Evolutionary conservation across 2,113 vertebrate species (phyloP).

Genomic region (Dromas ardeola): DNA sequence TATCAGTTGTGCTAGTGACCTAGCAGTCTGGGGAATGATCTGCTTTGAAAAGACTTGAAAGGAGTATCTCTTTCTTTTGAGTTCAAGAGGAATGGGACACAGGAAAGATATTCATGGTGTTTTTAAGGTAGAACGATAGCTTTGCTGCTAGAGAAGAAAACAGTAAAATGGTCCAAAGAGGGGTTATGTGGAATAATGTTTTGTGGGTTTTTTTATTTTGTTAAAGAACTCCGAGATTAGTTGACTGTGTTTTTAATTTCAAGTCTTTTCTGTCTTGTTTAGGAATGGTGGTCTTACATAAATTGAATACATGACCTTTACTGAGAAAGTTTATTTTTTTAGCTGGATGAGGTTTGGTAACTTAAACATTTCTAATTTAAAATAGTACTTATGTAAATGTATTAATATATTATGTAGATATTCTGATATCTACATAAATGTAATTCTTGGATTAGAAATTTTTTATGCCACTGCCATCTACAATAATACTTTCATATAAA

Average conservation of each 20-base stretch:
- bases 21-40: not conserved
- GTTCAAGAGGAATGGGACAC: not conserved
- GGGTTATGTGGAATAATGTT: not conserved
- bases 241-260: not conserved
- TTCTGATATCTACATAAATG: not conserved
- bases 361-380: not conserved
- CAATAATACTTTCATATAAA: not conserved
- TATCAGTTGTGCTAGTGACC: not conserved
- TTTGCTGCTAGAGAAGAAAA: not conserved
- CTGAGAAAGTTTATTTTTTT: not conserved
- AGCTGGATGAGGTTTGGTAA: not conserved
- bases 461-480: not conserved
- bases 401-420: not conserved
- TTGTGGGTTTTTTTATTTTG: not conserved
- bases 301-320: not conserved
- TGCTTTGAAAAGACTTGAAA: slow-evolving; percentile 19
- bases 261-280: not conserved
- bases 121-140: not conserved
- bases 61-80: not conserved
- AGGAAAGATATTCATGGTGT: not conserved
- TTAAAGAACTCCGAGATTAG: not conserved
- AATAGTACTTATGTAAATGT: not conserved
- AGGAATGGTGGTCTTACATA: not conserved
- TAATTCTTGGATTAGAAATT: not conserved
- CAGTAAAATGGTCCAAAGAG: not conserved